Base-by-base conservation (phyloP, 1,140 invertebrate genomes). In the Heliothis virescens region DNA sequence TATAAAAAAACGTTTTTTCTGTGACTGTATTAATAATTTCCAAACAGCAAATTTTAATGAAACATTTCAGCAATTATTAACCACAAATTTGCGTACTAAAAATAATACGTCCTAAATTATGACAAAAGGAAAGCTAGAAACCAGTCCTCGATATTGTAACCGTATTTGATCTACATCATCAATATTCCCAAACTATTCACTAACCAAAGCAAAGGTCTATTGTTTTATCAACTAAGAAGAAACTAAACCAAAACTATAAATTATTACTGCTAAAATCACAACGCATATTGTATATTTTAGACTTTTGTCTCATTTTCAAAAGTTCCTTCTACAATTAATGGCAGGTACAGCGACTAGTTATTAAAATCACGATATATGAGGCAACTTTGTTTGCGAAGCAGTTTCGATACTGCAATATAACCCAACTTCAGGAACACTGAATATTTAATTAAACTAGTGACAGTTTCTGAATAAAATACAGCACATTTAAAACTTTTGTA, bases 291-390 rank as follows among this genome's bases (percentile, higher is more conserved):
- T 10, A 18, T 21, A 67, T 48, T 18, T 16, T 48, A 67, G 4
- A 48, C 15, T 48, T 18, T 48, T 50, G 41, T 48, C 62, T 65
- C 60, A 41, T 48, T 21, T 67, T 48, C 63, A 21, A 67, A 67
- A 67, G 63, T 67, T 67, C 15, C 63, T 10, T 15, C 5, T 1
- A 48, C 63, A 48, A 67, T 67, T 67, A 67, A 67, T 21, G 41
- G 16, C 63, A 67, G 63, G 41, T 67, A 67, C 63, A 12, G 41
- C 15, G 16, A 10, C 41, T 48, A 67, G 63, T 48, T 67, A 53
- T 71, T 52, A 52, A 71, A 71, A 71, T 71, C 29, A 71, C 48
- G 67, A 52, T 71, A 71, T 52, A 71, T 71, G 63, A 21, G 63
- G 18, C 1, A 71, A 71, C 48, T 71, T 71, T 71, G 67, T 71